Percentiles rank a stretch among this genome's conserved stretches.
phyloP scores from a whole-genome alignment of 2,888 invertebrate genomes.

The Helicoverpa assulta region DNA sequence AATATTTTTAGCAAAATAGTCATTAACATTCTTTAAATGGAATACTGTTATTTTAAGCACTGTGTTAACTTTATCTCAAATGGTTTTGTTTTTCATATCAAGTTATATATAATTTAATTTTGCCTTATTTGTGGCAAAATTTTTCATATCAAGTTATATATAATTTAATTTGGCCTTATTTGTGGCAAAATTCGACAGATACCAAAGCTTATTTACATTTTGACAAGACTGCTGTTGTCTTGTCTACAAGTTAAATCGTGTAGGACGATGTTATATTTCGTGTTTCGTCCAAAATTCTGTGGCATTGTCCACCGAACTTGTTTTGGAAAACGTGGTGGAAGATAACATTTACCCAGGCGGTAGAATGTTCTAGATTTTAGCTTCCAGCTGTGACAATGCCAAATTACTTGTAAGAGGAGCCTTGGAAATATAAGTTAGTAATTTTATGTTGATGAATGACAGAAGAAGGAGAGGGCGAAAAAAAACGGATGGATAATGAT shows the following conservation, averaged over 20 bases:
- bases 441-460: too few relatives aligned
- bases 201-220: neutral
- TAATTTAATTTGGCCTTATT: neutral
- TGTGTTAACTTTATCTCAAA: conserved; percentile 2
- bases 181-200: neutral
- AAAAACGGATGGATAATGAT: too few relatives aligned
- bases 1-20: conserved; percentile 8
- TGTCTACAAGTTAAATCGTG: neutral
- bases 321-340: neutral
- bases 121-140: neutral
- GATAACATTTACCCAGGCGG: neutral
- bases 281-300: neutral
- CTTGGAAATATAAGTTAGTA: too few relatives aligned
- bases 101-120: conserved; percentile 3
- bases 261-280: conserved; percentile 2
- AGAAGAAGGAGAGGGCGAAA: too few relatives aligned
- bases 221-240: neutral
- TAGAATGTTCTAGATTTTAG: neutral
- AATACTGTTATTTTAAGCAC: neutral
- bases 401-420: too few relatives aligned
- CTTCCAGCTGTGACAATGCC: neutral
- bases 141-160: neutral
- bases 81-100: conserved; percentile 10
- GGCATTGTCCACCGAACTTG: neutral
- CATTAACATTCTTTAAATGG: conserved; percentile 13